phyloP scores from a whole-genome alignment of 2,888 invertebrate genomes.

The Lycaena phlaeas region DNA sequence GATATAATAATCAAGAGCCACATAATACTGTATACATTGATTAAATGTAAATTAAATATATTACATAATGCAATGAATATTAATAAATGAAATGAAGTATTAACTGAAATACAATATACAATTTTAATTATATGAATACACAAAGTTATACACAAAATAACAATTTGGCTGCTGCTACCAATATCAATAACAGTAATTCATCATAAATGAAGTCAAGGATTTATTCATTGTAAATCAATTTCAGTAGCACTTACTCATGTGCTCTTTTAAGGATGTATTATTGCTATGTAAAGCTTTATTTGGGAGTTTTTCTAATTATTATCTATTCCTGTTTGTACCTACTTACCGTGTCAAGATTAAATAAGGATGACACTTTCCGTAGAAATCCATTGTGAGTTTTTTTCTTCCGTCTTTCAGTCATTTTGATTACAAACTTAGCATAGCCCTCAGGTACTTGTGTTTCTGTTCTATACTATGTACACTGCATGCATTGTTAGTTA shows the following conservation, averaged over 20 bases:
- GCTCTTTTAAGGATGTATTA: background rate
- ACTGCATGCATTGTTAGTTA: conserved; percentile 73
- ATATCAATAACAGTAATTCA: conserved; percentile 4
- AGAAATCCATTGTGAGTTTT: conserved; percentile 80
- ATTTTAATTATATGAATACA: too few relatives aligned
- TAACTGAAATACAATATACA: too few relatives aligned
- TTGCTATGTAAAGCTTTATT: background rate
- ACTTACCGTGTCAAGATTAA: conserved; percentile 89
- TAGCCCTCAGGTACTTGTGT: conserved; percentile 48
- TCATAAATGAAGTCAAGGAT: conserved; percentile 5
- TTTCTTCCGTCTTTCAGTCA: conserved; percentile 73
- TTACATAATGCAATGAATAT: too few relatives aligned
- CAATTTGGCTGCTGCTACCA: conserved; percentile 7
- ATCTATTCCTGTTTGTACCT: conserved; percentile 21
- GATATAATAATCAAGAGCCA: too few relatives aligned
- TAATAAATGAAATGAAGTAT: too few relatives aligned
- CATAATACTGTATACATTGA: too few relatives aligned
- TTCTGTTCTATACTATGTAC: conserved; percentile 67
- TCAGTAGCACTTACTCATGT: background rate
- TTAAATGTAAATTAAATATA: too few relatives aligned
- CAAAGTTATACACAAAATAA: too few relatives aligned
- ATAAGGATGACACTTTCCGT: conserved; percentile 90
- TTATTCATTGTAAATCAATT: conserved; percentile 5
- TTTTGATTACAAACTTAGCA: conserved; percentile 59
- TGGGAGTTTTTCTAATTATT: background rate